These are phyloP conservation scores for Erythrocercus mccallii DNA, from an alignment of 2,113 vertebrate species.

Conservation along the genomic window DNA sequence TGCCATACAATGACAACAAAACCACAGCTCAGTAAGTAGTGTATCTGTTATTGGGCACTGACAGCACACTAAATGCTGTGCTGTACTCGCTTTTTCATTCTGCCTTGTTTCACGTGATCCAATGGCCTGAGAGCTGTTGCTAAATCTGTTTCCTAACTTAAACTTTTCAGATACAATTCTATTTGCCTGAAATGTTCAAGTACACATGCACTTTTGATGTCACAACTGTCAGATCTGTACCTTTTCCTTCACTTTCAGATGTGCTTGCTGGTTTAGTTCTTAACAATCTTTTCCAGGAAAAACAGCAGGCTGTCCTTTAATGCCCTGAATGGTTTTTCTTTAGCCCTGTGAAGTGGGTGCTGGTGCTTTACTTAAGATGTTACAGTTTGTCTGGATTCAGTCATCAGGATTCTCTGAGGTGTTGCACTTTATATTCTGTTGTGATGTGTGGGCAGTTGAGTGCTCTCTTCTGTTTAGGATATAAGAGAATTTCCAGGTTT, in stretches of 20 bases:
- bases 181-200: background rate
- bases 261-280: background rate
- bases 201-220: background rate
- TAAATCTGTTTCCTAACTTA: background rate
- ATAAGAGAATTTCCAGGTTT: background rate
- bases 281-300: background rate
- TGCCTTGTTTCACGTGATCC: background rate
- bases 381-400: background rate
- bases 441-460: background rate
- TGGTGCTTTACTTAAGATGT: background rate
- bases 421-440: background rate
- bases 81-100: background rate
- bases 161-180: background rate
- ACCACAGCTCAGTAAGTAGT: constrained; percentile 9
- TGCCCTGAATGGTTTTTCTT: background rate
- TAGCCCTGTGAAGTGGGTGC: background rate
- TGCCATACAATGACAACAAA: constrained; percentile 48
- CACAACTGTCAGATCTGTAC: background rate
- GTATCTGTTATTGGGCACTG: constrained; percentile 7
- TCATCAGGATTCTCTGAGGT: background rate
- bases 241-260: background rate
- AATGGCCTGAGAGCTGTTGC: background rate
- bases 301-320: background rate
- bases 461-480: background rate
- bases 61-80: background rate